A percentile compares a stretch with the other conserved stretches of the same genome.
phyloP scores from a whole-genome alignment of 2,113 vertebrate species.

The Camelus dromedarius region DNA sequence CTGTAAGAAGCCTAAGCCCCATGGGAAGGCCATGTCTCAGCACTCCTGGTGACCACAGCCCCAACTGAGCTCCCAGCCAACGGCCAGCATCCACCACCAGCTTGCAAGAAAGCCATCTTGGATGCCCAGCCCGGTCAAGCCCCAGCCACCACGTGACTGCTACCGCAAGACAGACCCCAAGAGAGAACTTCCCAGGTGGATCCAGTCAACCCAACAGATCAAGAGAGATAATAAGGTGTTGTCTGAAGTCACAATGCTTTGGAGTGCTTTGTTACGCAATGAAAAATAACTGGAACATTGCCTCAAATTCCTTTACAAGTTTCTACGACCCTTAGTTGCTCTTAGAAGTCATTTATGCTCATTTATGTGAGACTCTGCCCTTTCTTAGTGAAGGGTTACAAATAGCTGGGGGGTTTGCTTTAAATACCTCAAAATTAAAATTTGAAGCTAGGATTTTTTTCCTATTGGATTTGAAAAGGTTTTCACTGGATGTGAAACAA shows the following conservation, averaged over 20 bases:
- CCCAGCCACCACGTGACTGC: background rate
- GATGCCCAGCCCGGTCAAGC: background rate
- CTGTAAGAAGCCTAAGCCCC: background rate
- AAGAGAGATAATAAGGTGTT: background rate
- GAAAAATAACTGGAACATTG: background rate
- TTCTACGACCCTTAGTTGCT: background rate
- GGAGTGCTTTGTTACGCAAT: background rate
- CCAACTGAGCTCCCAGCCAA: background rate
- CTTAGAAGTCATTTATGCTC: background rate
- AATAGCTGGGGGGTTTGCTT: background rate
- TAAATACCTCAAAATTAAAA: constrained; percentile 18
- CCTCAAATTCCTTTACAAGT: background rate
- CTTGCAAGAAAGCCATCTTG: accelerated
- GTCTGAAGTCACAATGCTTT: background rate
- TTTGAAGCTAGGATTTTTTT: constrained; percentile 8
- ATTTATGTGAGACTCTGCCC: background rate
- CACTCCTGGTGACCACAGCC: background rate
- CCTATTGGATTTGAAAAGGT: background rate
- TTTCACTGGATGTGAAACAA: background rate
- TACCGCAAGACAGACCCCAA: background rate
- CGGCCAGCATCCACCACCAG: background rate
- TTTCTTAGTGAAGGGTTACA: background rate
- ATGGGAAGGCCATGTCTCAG: background rate
- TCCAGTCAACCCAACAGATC: background rate
- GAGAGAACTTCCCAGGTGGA: background rate